These are phyloP conservation scores for Ornithoptera priamus DNA, from an alignment of 2,888 invertebrate genomes.

Conservation along the genomic window DNA sequence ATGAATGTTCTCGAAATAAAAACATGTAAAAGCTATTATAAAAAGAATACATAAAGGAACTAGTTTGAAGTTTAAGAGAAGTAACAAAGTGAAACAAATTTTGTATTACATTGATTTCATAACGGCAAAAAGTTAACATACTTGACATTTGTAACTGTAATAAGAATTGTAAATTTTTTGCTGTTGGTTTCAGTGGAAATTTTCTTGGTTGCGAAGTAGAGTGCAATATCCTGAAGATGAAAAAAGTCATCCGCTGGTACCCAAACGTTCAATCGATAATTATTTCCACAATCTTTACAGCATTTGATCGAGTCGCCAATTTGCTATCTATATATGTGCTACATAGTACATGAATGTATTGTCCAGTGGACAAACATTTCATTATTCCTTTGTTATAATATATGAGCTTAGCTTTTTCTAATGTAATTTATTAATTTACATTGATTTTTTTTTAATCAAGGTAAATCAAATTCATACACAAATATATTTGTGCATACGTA, in stretches of 20 bases:
- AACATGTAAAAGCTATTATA: too few species aligned
- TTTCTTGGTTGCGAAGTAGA: background rate
- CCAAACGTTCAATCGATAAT: background rate
- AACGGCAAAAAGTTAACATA: background rate
- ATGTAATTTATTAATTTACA: too few species aligned
- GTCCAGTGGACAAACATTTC: too few species aligned
- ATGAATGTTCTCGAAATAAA: too few species aligned
- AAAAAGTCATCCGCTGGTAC: background rate
- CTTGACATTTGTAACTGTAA: background rate
- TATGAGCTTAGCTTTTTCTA: too few species aligned
- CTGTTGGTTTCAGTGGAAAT: background rate
- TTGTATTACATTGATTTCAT: background rate
- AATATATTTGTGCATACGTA: too few species aligned
- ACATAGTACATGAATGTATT: background rate
- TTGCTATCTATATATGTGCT: background rate
- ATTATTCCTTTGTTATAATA: too few species aligned
- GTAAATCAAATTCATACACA: too few species aligned
- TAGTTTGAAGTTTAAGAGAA: too few species aligned
- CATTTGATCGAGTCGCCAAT: background rate
- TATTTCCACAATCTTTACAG: conserved; percentile 1
- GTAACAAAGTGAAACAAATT: too few species aligned
- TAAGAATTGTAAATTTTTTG: background rate
- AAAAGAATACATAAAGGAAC: too few species aligned
- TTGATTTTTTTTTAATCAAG: too few species aligned
- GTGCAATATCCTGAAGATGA: background rate